phyloP scores from a whole-genome alignment of 2,113 vertebrate genomes.

The Mormoops blainvillei region DNA sequence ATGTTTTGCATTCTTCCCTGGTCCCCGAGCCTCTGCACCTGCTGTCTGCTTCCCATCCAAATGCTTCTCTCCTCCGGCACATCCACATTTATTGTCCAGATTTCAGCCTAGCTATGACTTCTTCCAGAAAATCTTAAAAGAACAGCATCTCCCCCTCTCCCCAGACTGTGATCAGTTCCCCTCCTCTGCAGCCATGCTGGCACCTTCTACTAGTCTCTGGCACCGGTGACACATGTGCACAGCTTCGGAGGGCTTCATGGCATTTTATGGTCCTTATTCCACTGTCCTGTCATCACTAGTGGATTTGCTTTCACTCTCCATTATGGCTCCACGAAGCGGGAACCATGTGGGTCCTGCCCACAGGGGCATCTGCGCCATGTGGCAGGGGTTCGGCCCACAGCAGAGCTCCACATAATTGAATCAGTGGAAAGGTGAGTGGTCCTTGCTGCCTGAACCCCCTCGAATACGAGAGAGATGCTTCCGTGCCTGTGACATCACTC shows the following conservation, averaged over 20 bases:
- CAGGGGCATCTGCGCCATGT: accelerated
- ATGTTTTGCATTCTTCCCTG: background rate
- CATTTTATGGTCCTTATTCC: background rate
- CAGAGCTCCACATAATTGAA: background rate
- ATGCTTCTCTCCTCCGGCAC: background rate
- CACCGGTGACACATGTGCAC: background rate
- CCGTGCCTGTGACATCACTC: background rate
- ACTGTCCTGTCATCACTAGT: background rate
- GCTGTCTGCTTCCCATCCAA: background rate
- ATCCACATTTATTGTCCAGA: background rate
- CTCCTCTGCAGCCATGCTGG: background rate
- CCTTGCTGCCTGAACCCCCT: background rate
- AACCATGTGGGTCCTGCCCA: background rate
- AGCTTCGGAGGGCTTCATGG: background rate
- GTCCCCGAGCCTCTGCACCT: background rate
- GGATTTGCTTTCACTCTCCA: background rate
- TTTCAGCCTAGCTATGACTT: background rate
- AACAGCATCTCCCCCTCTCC: background rate
- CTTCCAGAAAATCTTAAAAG: background rate
- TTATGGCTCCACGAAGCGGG: background rate
- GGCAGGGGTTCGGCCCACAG: too few relatives aligned
- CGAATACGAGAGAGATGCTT: background rate
- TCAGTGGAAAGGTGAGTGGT: background rate
- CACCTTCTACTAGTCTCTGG: background rate
- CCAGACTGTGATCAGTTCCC: background rate